Conservation (phyloP, 2,888 invertebrate genomes). For the Steromphala cineraria region DNA sequence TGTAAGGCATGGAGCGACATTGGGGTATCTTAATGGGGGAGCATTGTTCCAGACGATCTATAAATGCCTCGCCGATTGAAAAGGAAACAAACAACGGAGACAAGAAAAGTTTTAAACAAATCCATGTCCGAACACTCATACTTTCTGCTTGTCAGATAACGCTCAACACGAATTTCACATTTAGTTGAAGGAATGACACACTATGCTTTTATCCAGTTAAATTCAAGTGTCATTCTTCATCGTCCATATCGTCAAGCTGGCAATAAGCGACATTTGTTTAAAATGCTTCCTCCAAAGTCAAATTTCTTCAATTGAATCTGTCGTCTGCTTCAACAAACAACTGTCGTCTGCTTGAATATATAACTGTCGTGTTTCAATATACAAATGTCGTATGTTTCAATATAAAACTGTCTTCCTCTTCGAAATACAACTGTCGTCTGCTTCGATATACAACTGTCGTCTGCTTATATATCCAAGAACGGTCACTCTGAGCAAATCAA, state of each 20-base stretch:
- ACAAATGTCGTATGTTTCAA: no score
- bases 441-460: not conserved
- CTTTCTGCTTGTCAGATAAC: not conserved
- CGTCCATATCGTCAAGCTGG: not conserved
- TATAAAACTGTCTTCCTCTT: no score
- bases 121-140: not conserved
- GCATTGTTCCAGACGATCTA: conserved; percentile 56
- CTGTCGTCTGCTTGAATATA: not conserved
- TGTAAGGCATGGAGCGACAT: conserved; percentile 69
- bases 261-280: not conserved
- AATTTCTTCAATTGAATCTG: not conserved
- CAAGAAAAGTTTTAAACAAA: conserved; percentile 15
- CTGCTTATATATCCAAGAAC: not conserved
- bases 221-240: not conserved
- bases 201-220: no score
- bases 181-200: no score
- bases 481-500: not conserved
- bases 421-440: not conserved
- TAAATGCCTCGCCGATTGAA: conserved; percentile 25
- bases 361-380: not conserved
- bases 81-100: not conserved
- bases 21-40: conserved; percentile 66
- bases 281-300: not conserved
- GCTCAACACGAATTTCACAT: no score
- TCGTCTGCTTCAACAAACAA: not conserved